phyloP scores from a whole-genome alignment of 2,797 vertebrate genomes.

The Petrocephalus sullivani region DNA sequence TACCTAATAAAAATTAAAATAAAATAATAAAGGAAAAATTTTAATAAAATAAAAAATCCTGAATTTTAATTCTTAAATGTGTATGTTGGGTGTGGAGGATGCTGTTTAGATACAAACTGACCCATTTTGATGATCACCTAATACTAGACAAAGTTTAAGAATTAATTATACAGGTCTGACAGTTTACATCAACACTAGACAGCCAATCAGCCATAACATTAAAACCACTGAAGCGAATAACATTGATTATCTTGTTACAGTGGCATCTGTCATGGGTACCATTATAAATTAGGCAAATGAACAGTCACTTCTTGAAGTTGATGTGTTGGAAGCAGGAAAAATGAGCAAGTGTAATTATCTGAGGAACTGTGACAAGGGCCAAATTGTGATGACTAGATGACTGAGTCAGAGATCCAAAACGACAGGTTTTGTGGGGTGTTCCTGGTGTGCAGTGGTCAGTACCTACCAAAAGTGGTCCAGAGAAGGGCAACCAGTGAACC shows the following conservation, averaged over 20 bases:
- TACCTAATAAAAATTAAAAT: neutral
- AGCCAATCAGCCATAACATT: neutral
- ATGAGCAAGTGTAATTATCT: no score
- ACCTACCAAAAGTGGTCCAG: neutral
- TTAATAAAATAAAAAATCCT: neutral
- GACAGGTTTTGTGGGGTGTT: neutral
- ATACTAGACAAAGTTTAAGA: neutral
- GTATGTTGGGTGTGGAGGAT: neutral
- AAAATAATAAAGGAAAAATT: no score
- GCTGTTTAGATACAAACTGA: neutral
- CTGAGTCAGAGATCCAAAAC: no score
- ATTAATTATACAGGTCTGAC: neutral
- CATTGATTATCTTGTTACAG: no score
- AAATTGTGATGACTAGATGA: no score
- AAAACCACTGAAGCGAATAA: neutral
- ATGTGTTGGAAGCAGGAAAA: neutral
- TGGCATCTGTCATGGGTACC: no score
- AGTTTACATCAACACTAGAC: neutral
- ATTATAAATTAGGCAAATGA: neutral
- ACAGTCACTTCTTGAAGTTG: neutral
- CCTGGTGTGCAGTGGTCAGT: neutral
- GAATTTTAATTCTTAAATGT: neutral
- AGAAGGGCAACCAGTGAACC: neutral
- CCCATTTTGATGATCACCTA: neutral
- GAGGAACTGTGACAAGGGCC: no score